A percentile compares a stretch with the other conserved stretches of the same genome.
These are phyloP conservation scores for Anabas testudineus DNA, from an alignment of 2,797 vertebrate genomes.

Conservation along the genomic window DNA sequence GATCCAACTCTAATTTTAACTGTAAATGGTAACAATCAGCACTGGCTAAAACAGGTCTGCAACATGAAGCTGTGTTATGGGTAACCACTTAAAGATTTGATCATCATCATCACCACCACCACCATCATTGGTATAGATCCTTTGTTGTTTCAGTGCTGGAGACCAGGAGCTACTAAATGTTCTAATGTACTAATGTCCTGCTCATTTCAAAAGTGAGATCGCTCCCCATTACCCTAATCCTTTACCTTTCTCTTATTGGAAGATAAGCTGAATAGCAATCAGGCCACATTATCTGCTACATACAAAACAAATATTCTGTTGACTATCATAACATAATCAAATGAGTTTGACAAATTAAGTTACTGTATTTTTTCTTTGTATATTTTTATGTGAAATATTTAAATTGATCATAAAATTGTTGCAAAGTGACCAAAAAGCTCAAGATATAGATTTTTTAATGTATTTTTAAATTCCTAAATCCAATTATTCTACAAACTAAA, in stretches of 20 bases:
- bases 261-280: no score
- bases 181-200: not conserved
- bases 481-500: constrained; percentile 32
- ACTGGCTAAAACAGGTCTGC: not conserved
- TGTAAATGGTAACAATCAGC: no score
- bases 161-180: not conserved
- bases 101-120: not conserved
- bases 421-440: not conserved
- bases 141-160: not conserved
- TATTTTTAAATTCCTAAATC: constrained; percentile 9
- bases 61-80: not conserved
- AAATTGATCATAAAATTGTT: not conserved
- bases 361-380: no score
- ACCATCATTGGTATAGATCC: not conserved
- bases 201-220: not conserved
- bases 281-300: no score
- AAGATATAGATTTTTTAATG: not conserved
- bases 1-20: no score
- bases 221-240: no score
- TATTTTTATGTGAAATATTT: not conserved
- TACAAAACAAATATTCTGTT: no score
- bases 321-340: no score
- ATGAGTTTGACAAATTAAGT: not conserved
- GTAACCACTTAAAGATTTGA: not conserved
- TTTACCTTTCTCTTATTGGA: no score